Conservation (phyloP, 1,140 invertebrate genomes). For the Papilio glaucus region DNA sequence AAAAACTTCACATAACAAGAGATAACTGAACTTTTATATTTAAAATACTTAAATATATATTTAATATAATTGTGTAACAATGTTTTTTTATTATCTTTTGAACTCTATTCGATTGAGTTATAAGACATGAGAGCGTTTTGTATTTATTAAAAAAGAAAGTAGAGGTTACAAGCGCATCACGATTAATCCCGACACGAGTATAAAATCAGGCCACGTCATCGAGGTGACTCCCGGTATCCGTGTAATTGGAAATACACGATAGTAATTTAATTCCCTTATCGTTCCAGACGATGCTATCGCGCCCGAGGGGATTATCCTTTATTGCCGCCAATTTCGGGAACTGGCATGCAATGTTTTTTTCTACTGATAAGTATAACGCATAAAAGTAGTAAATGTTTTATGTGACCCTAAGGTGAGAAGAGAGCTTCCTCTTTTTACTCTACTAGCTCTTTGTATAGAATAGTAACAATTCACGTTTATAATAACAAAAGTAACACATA, state of each 20-base stretch:
- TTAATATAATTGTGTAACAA: no score
- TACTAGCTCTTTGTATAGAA: slow-evolving; percentile 10
- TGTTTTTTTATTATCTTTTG: no score
- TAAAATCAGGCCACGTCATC: slow-evolving; percentile 3
- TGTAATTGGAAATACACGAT: slow-evolving; percentile 30
- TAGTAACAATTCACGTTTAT: no score
- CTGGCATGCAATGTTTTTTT: slow-evolving; percentile 13
- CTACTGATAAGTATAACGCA: neutral
- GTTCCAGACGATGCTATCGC: slow-evolving; percentile 26
- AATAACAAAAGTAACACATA: no score
- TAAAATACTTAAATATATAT: no score
- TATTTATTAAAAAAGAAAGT: no score
- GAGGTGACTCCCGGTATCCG: slow-evolving; percentile 14
- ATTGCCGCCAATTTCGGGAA: slow-evolving; percentile 17
- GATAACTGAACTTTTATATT: no score
- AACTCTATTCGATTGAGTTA: no score
- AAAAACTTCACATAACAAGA: no score
- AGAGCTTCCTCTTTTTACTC: slow-evolving; percentile 26
- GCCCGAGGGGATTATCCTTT: slow-evolving; percentile 18
- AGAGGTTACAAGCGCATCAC: neutral
- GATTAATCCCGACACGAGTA: neutral
- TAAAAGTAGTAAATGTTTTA: neutral
- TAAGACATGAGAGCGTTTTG: no score
- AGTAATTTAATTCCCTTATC: slow-evolving; percentile 31
- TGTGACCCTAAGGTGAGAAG: neutral